Evolutionary conservation across 2,797 vertebrate genomes (phyloP).

Genomic region (Aythya fuligula): DNA sequence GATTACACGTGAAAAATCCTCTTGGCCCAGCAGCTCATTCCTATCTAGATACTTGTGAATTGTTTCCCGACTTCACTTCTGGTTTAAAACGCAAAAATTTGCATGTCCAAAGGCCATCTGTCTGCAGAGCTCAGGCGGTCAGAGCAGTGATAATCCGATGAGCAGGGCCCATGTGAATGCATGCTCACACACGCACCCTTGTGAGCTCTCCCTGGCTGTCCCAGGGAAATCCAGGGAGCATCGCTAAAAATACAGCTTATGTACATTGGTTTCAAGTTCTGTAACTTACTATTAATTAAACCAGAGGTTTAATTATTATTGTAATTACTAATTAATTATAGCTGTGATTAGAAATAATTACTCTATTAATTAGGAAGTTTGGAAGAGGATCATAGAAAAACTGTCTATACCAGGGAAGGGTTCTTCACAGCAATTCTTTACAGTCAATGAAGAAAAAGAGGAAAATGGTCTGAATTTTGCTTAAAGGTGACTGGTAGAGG

Average conservation of each 20-base stretch:
- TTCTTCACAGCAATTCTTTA: not conserved
- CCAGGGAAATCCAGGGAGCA: not conserved
- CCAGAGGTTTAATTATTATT: not conserved
- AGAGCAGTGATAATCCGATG: not conserved
- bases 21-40: not conserved
- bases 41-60: not conserved
- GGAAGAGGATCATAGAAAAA: not conserved
- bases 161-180: not conserved
- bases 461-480: not conserved
- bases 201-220: not conserved
- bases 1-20: not conserved
- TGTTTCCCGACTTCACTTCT: not conserved
- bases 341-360: not conserved
- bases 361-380: not conserved
- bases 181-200: not conserved
- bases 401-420: not conserved
- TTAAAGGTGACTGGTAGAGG: not conserved
- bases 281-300: slow-evolving; percentile 16
- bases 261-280: not conserved
- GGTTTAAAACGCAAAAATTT: not conserved
- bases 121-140: not conserved
- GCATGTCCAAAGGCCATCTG: not conserved
- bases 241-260: not conserved
- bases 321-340: slow-evolving; percentile 10
- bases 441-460: not conserved